Conservation (phyloP, 2,797 vertebrate genomes). For the Bryconaethiops microstoma region DNA sequence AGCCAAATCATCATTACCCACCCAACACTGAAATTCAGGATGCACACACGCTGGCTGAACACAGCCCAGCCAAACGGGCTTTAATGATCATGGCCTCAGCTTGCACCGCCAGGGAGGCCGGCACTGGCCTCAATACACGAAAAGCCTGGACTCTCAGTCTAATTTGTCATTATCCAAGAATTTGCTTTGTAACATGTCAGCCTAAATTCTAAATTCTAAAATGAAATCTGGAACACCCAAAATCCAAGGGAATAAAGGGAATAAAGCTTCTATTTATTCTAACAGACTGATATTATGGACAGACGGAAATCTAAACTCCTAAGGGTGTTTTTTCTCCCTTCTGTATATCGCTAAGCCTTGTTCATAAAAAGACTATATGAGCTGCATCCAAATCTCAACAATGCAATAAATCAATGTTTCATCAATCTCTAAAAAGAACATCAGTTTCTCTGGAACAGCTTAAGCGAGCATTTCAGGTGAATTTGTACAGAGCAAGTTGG, state of each 20-base stretch:
- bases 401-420: background rate
- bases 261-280: background rate
- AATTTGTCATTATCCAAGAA: slow-evolving; percentile 31
- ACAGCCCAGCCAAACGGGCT: slow-evolving; percentile 24
- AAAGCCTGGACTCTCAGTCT: slow-evolving; percentile 22
- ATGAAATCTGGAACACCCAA: background rate
- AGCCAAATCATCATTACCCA: slow-evolving; percentile 59
- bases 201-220: slow-evolving; percentile 4
- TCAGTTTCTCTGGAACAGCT: slow-evolving; percentile 5
- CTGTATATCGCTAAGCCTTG: background rate
- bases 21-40: slow-evolving; percentile 36
- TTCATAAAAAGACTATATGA: slow-evolving; percentile 11
- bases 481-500: slow-evolving; percentile 33
- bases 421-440: slow-evolving; percentile 27
- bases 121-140: slow-evolving; percentile 33
- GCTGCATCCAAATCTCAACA: slow-evolving; percentile 5
- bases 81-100: slow-evolving; percentile 48
- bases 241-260: background rate
- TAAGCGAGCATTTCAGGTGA: slow-evolving; percentile 30
- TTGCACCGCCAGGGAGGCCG: slow-evolving; percentile 29
- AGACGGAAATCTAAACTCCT: background rate
- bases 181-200: slow-evolving; percentile 8
- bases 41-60: slow-evolving; percentile 20
- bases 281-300: background rate
- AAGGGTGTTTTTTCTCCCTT: background rate